Conservation (phyloP, 2,113 vertebrate species). For the Lamprotornis superbus region DNA sequence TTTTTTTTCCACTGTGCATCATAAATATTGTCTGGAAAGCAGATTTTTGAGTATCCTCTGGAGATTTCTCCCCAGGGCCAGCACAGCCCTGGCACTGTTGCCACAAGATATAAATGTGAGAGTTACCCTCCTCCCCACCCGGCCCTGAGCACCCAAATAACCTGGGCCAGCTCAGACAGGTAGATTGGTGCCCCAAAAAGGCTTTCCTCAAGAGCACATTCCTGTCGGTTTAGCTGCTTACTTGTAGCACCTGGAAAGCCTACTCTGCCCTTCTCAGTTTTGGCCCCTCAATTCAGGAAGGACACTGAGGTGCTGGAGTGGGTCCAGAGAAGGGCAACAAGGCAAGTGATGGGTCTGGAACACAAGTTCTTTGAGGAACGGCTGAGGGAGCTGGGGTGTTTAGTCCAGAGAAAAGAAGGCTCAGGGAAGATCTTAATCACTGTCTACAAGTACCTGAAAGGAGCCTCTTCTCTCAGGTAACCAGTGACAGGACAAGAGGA, state of each 20-base stretch:
- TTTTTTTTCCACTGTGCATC: background rate
- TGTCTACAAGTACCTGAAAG: background rate
- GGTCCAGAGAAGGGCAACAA: background rate
- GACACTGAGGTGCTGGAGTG: background rate
- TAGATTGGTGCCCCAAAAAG: background rate
- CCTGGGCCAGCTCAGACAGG: background rate
- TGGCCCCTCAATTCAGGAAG: background rate
- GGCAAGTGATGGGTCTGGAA: background rate
- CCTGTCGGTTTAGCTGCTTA: background rate
- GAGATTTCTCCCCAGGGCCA: background rate
- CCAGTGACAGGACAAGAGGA: background rate
- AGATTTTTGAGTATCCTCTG: background rate
- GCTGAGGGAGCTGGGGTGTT: background rate
- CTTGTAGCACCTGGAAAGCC: background rate
- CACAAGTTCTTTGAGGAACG: background rate
- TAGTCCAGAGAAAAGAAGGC: background rate
- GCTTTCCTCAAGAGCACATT: background rate
- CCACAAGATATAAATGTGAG: fast-evolving
- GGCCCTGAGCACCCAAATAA: too few species aligned
- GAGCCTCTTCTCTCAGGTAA: background rate
- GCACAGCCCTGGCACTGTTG: background rate
- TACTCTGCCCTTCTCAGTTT: background rate
- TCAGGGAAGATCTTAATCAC: background rate
- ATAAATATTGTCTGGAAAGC: background rate
- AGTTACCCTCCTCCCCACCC: background rate